Evolutionary conservation across 53 echinoderm and acorn worm genomes (phyloP), one percentile per base, ranked within the genome.

Genomic region (Glandiceps talaboti): DNA sequence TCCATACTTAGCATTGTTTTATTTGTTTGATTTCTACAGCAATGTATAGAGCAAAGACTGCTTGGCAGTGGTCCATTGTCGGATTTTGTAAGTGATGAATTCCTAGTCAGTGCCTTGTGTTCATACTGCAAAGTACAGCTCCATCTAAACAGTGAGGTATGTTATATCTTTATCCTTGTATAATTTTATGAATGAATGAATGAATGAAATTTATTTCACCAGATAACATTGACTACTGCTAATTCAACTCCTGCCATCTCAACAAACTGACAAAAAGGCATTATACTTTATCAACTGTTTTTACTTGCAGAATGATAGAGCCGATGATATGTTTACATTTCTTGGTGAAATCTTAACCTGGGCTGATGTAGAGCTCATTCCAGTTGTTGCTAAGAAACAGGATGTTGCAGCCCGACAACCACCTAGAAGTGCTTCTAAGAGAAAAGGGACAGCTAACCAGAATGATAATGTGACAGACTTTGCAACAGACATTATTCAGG

Each of bases 281-380:
- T n/a, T n/a, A n/a, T n/a, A n/a, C n/a, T n/a, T n/a, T n/a, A n/a
- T n/a, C n/a, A n/a, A n/a, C n/a, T n/a, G n/a, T n/a, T n/a, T n/a
- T n/a, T n/a, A n/a, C n/a, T n/a, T n/a, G n/a, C n/a, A n/a, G n/a
- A n/a, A n/a, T n/a, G n/a, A n/a, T n/a, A n/a, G n/a, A n/a, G n/a
- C n/a, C n/a, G n/a, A n/a, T n/a, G n/a, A n/a, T n/a, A n/a, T n/a
- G n/a, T n/a, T n/a, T n/a, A n/a, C n/a, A n/a, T n/a, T 20, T 20
- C 80, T 86, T 86, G 86, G 80, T 82, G 90, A 88, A 80, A 84
- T 93, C 1, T 75, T 93, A 0, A 84, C 90, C 10, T 93, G 93
- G 93, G 85, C 87, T 77, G 90, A 88, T 78, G 86, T 88, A 84
- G 93, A 93, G 81, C 82, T 93, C 30, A 74, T 90, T 1, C 88